These are phyloP conservation scores for Trachemys scripta DNA, from an alignment of 2,113 vertebrate species.

Conservation along the genomic window DNA sequence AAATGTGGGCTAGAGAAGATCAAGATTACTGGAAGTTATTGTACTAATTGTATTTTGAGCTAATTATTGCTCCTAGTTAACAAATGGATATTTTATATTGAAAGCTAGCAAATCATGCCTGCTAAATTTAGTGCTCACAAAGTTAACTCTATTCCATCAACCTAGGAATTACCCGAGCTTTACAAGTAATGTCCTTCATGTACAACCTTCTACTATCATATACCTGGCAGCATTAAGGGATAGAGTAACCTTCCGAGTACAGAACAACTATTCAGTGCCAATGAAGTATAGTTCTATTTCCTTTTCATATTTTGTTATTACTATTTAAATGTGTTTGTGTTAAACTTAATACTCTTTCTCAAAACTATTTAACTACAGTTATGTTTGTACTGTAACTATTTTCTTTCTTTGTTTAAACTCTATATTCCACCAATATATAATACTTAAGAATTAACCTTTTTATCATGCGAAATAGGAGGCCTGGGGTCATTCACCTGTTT, in stretches of 20 bases:
- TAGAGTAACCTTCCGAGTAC: conserved; percentile 49
- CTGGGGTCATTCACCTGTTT: background rate
- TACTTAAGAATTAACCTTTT: conserved; percentile 37
- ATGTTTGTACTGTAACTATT: background rate
- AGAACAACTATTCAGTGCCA: conserved; percentile 44
- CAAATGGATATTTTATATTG: conserved; percentile 76
- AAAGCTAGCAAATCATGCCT: conserved; percentile 73
- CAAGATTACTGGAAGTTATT: conserved; percentile 81
- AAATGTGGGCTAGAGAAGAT: conserved; percentile 73
- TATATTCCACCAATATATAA: conserved; percentile 12
- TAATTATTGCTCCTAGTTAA: conserved; percentile 76
- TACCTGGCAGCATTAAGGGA: conserved; percentile 49
- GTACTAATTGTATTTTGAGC: conserved; percentile 78
- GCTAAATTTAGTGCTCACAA: conserved; percentile 49
- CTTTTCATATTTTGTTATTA: conserved; percentile 36
- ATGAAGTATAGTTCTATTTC: conserved; percentile 38
- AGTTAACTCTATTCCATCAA: conserved; percentile 16
- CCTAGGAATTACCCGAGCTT: conserved; percentile 13
- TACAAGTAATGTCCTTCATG: conserved; percentile 48
- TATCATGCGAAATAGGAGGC: conserved; percentile 34
- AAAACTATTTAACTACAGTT: background rate
- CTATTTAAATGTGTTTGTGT: conserved; percentile 49
- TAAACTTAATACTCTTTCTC: conserved; percentile 48
- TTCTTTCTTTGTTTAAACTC: conserved; percentile 57
- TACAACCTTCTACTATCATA: conserved; percentile 29